These are phyloP conservation scores for Coreoperca whiteheadi DNA, from an alignment of 2,113 vertebrate genomes.

Conservation along the genomic window DNA sequence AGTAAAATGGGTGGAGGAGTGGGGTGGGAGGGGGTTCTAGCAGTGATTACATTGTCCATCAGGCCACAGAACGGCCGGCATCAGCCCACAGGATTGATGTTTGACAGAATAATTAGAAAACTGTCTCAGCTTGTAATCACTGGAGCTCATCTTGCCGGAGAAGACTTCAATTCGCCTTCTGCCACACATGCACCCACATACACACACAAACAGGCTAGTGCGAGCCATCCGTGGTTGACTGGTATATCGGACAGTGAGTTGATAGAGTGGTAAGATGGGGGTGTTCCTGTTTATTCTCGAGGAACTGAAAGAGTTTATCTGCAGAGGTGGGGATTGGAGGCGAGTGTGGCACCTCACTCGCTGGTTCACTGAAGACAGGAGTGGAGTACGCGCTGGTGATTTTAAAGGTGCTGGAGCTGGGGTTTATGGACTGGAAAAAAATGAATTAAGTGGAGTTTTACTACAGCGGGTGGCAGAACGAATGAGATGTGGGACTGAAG, in stretches of 20 bases:
- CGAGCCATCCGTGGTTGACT: slow-evolving; percentile 57
- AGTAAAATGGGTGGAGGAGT: slow-evolving; percentile 56
- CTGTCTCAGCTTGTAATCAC: slow-evolving; percentile 94
- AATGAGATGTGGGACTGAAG: slow-evolving; percentile 56
- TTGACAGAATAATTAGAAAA: slow-evolving; percentile 99
- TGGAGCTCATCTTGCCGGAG: slow-evolving; percentile 86
- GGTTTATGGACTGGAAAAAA: slow-evolving; percentile 69
- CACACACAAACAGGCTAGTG: slow-evolving; percentile 34
- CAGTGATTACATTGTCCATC: slow-evolving; percentile 98
- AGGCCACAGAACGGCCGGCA: slow-evolving; percentile 87
- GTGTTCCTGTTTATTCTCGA: slow-evolving; percentile 88
- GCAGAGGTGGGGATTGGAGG: slow-evolving; percentile 77
- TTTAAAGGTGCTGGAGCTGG: slow-evolving; percentile 50
- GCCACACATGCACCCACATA: slow-evolving; percentile 41
- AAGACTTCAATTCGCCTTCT: slow-evolving; percentile 80
- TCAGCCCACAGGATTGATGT: slow-evolving; percentile 93
- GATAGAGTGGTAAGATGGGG: slow-evolving; percentile 78
- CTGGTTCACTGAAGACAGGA: slow-evolving; percentile 56
- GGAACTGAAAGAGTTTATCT: slow-evolving; percentile 83
- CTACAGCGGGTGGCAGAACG: slow-evolving; percentile 45
- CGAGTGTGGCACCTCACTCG: slow-evolving; percentile 68
- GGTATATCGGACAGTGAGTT: slow-evolving; percentile 71
- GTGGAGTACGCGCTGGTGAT: slow-evolving; percentile 42
- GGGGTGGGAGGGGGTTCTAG: slow-evolving; percentile 65
- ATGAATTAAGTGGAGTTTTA: slow-evolving; percentile 74